Conservation (phyloP, 1,140 invertebrate species). For the Nixonia krombeini region DNA sequence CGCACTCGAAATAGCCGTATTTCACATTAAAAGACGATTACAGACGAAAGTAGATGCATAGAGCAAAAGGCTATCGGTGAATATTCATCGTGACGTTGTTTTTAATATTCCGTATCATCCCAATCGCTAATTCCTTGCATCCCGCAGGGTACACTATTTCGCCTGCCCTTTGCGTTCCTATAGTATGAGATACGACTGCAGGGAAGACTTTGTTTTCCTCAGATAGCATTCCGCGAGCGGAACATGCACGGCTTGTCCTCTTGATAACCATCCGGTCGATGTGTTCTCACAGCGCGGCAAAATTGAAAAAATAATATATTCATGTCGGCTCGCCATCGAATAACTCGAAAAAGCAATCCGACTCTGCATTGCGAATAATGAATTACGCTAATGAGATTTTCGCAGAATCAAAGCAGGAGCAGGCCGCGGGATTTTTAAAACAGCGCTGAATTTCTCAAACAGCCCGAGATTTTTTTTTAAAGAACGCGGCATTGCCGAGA, state of each 20-base stretch:
- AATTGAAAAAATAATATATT: constrained; percentile 31
- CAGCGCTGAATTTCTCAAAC: too few species aligned
- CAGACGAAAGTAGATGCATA: constrained; percentile 39
- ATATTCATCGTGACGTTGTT: constrained; percentile 50
- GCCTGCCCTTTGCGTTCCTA: constrained; percentile 41
- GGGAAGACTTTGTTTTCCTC: constrained; percentile 54
- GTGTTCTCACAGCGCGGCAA: constrained; percentile 27
- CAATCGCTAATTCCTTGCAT: constrained; percentile 56
- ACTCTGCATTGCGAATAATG: too few species aligned
- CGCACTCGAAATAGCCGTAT: constrained; percentile 19
- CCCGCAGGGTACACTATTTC: constrained; percentile 55
- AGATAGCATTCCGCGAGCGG: constrained; percentile 51
- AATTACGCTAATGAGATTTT: too few species aligned
- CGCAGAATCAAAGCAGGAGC: too few species aligned
- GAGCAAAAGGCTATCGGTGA: constrained; percentile 44
- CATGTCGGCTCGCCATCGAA: constrained; percentile 26
- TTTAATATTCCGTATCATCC: constrained; percentile 59
- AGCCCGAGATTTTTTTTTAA: too few species aligned
- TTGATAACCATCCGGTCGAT: constrained; percentile 47
- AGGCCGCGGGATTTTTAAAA: too few species aligned
- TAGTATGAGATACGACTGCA: constrained; percentile 51
- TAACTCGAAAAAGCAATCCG: too few species aligned
- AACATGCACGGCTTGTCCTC: constrained; percentile 49
- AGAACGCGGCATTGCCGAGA: too few species aligned
- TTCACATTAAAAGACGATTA: constrained; percentile 25